Percentiles rank a stretch among this genome's conserved stretches.
Evolutionary conservation across 2,797 vertebrate genomes (phyloP).

Genomic region (Rhabdomys pumilio): DNA sequence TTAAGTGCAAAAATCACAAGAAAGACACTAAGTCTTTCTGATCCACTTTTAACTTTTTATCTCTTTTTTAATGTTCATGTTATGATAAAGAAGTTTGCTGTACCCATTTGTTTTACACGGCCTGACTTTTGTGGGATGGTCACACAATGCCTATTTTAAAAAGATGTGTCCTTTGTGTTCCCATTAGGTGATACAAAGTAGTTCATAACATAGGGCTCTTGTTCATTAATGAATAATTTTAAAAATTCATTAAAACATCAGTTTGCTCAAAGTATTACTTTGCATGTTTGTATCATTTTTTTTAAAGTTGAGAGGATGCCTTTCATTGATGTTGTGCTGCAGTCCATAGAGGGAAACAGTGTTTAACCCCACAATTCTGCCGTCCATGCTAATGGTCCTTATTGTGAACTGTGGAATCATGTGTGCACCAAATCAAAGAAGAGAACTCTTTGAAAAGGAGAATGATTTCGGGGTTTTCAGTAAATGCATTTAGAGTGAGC

Average conservation of each 20-base stretch:
- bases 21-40: constrained; percentile 80
- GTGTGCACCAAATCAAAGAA: background rate
- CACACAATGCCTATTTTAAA: constrained; percentile 13
- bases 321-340: background rate
- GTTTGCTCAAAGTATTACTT: background rate
- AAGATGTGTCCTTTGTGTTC: constrained; percentile 23
- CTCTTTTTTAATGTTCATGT: constrained; percentile 53
- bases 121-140: constrained; percentile 28
- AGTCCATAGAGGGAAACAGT: background rate
- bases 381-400: background rate
- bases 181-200: constrained; percentile 53
- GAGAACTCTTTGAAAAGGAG: background rate
- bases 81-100: constrained; percentile 6
- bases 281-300: background rate
- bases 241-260: constrained; percentile 8
- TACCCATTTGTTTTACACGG: constrained; percentile 57
- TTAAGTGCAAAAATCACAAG: constrained; percentile 86
- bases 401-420: background rate
- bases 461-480: background rate
- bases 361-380: background rate
- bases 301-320: constrained; percentile 8
- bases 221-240: background rate
- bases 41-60: constrained; percentile 79
- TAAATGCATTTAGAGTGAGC: background rate
- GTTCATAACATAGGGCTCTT: background rate